These are phyloP conservation scores for Cyprichromis sp. DNA, from an alignment of 2,113 vertebrate species.

Conservation along the genomic window DNA sequence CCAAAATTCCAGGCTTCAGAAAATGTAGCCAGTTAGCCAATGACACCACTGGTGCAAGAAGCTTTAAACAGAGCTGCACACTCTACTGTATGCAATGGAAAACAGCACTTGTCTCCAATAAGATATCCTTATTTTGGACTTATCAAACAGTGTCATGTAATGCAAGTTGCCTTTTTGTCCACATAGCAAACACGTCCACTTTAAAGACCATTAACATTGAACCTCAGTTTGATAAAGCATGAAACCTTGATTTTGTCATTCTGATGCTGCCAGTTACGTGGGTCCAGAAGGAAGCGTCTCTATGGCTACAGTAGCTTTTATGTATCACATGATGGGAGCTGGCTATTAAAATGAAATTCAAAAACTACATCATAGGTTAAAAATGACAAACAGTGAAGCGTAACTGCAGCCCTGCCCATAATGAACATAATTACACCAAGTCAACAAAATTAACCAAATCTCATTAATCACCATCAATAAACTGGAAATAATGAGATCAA, in stretches of 20 bases:
- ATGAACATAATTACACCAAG: background rate
- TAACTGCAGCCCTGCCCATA: background rate
- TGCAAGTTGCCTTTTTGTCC: background rate
- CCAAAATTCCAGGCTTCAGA: background rate
- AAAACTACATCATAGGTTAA: background rate
- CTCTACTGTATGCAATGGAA: background rate
- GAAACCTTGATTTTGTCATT: background rate
- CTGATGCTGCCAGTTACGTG: background rate
- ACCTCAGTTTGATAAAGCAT: background rate
- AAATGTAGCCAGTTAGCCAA: background rate
- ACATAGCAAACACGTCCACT: background rate
- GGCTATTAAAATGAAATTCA: background rate
- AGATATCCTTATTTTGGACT: background rate
- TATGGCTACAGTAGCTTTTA: background rate
- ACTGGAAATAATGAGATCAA: background rate
- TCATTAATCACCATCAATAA: background rate
- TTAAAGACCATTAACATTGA: background rate
- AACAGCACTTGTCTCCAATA: background rate
- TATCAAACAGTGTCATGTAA: background rate
- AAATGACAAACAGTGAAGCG: background rate
- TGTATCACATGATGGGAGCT: background rate
- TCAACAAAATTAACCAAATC: background rate
- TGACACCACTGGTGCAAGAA: background rate
- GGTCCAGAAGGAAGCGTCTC: background rate
- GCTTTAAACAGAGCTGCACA: background rate